Base-by-base conservation (phyloP, 1,140 invertebrate genomes). In the Metopolophium dirhodum region DNA sequence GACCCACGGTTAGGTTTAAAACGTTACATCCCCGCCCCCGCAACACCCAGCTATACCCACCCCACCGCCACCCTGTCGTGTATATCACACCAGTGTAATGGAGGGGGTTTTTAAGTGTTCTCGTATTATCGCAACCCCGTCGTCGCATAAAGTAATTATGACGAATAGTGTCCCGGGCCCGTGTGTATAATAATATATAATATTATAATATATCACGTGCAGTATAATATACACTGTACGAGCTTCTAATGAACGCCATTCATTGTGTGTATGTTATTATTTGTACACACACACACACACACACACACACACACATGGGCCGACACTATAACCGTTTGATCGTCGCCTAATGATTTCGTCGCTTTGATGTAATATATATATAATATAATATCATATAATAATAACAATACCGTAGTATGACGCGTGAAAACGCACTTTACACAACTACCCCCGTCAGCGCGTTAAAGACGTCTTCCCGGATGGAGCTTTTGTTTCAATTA, bases 201-300 rank as follows among this genome's bases (percentile, higher is more conserved):
- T n/a, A 77, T 77, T 77, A 77, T 68, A 68, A 68, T 68, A 68
- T 35, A 77, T 49, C 23, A 23, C 35, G 37, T 68, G 45, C 37
- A 90, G 9, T 57, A 49, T 86, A 18, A 47, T 47, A 68, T 41
- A 37, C 11, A 57, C 35, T 57, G 22, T 30, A 86, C 49, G 82
- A 26, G 91, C 85, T 93, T 61, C 49, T 93, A 93, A 93, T 86
- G 91, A 93, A 86, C 49, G 91, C 26, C 68, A 92, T 92, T 92
- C 90, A 92, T 49, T 22, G 89, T 4, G 14, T 14, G 47, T 51
- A 23, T 54, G 49, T 51, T 51, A 51, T 54, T 88, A 35, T 90
- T 90, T 88, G 86, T 51, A 87, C 9, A 30, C 85, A 30, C 11
- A 47, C 85, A 87, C 85, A 45, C 85, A 30, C 11, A 47, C 85